Conservation (phyloP, 2,113 vertebrate genomes). For the Miniopterus natalensis region DNA sequence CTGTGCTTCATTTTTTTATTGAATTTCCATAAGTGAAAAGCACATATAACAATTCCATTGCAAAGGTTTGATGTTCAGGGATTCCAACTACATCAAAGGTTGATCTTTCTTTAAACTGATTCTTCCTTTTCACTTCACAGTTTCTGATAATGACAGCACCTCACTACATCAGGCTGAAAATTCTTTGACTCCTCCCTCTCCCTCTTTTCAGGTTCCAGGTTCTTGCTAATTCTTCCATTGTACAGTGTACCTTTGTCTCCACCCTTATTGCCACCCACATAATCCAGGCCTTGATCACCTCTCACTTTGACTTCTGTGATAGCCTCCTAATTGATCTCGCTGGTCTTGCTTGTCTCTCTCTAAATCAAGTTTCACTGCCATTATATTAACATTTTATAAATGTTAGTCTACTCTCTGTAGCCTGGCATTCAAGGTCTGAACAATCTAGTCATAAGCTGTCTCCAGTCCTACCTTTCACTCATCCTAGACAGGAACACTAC, state of each 20-base stretch:
- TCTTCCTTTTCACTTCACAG: neutral
- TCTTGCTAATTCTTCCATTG: neutral
- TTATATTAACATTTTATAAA: neutral
- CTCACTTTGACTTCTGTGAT: neutral
- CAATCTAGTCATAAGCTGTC: neutral
- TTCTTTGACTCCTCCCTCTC: neutral
- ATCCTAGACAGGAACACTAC: neutral
- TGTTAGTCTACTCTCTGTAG: neutral
- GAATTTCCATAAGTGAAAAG: neutral
- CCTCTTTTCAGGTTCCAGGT: neutral
- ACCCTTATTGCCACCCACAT: neutral
- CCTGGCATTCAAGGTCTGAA: neutral
- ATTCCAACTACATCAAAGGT: neutral
- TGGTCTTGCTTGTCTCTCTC: neutral
- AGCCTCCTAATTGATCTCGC: neutral
- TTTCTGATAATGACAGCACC: neutral
- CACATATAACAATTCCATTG: neutral
- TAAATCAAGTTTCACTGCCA: neutral
- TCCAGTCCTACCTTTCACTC: neutral
- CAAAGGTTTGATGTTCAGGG: neutral
- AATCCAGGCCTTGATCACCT: neutral
- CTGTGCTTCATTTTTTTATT: neutral
- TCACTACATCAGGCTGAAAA: neutral
- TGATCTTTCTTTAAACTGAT: neutral
- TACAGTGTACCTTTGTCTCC: neutral